These are phyloP conservation scores for Chironomus riparius DNA, from an alignment of 2,888 invertebrate genomes.

Conservation along the genomic window DNA sequence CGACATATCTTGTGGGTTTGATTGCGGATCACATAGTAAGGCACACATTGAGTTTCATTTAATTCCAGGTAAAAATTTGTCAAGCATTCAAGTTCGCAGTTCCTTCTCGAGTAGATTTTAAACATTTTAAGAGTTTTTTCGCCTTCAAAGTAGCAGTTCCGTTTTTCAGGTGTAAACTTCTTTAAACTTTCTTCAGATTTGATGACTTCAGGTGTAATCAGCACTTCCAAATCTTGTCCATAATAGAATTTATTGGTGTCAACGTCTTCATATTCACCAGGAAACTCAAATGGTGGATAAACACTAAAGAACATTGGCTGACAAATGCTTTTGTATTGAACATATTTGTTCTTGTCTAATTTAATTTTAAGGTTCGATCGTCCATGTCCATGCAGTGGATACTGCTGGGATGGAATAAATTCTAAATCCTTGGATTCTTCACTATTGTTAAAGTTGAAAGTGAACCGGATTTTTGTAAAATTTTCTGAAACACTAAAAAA, in stretches of 20 bases:
- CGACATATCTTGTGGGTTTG: not conserved
- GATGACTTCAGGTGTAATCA: not conserved
- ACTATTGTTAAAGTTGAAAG: not conserved
- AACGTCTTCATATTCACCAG: not conserved
- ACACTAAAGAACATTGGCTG: not conserved
- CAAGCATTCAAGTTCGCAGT: slow-evolving; percentile 31
- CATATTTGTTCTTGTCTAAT: too few relatives aligned
- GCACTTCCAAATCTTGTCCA: not conserved
- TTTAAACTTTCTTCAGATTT: not conserved
- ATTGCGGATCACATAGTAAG: not conserved
- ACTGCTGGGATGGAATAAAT: not conserved
- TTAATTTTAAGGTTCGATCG: not conserved
- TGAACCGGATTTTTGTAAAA: not conserved
- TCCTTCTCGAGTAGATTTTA: too few relatives aligned
- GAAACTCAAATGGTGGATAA: not conserved
- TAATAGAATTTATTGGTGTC: not conserved
- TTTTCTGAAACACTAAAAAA: not conserved
- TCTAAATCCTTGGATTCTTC: too few relatives aligned
- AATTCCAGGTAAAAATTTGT: slow-evolving; percentile 27
- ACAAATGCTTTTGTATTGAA: not conserved
- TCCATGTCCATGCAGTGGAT: not conserved
- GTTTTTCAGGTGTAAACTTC: not conserved
- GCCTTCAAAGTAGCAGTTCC: slow-evolving; percentile 33
- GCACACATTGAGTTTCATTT: not conserved
- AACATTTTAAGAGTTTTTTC: slow-evolving; percentile 32